Evolutionary conservation across 30 jellyfish, hydroid and myxozoan species (phyloP).

Genomic region (Aurelia sp.): DNA sequence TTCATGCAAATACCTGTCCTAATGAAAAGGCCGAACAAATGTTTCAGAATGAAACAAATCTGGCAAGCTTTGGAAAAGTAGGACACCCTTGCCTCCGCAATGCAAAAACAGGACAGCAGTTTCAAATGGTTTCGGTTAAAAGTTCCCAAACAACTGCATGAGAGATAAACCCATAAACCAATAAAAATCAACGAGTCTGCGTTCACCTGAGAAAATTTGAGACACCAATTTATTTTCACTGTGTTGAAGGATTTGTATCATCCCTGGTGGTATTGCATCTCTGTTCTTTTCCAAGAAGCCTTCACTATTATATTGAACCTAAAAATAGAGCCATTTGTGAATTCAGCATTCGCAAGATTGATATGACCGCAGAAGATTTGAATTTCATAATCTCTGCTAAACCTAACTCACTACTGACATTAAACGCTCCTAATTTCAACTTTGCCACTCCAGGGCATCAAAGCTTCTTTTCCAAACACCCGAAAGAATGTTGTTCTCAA

Average conservation of each 20-base stretch:
- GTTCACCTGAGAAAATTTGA: constrained; percentile 63
- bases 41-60: no score
- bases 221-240: constrained; percentile 60
- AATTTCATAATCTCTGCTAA: no score
- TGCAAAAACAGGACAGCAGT: background rate
- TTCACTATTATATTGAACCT: constrained; percentile 61
- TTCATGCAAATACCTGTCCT: no score
- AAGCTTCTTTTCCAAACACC: no score
- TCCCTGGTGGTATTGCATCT: constrained; percentile 69
- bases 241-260: constrained; percentile 50
- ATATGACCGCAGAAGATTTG: no score
- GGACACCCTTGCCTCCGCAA: background rate
- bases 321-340: no score
- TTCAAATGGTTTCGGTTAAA: background rate
- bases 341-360: no score
- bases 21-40: no score
- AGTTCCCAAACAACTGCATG: background rate
- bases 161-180: background rate
- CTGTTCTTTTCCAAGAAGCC: constrained; percentile 75
- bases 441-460: no score
- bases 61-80: background rate
- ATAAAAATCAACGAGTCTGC: background rate
- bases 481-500: no score
- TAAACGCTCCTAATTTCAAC: no score
- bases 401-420: no score